phyloP scores from a whole-genome alignment of 2,888 invertebrate species.

The Parnassius glacialis region DNA sequence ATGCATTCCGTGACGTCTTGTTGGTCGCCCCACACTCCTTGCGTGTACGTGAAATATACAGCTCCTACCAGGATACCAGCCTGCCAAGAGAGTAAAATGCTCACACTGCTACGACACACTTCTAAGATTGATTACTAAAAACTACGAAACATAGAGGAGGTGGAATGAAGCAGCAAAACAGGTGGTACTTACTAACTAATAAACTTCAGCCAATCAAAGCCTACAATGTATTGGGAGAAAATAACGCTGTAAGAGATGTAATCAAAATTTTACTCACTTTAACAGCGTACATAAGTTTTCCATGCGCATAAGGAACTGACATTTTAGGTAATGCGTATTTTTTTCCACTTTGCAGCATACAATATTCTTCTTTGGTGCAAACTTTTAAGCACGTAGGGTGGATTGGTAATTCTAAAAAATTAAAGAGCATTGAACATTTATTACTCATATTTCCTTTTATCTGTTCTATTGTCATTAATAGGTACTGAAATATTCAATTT shows the following conservation, averaged over 20 bases:
- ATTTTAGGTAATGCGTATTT: slow-evolving; percentile 38
- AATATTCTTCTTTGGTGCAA: slow-evolving; percentile 64
- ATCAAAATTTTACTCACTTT: slow-evolving; percentile 55
- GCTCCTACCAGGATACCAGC: slow-evolving; percentile 70
- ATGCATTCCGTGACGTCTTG: slow-evolving; percentile 67
- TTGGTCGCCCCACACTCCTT: slow-evolving; percentile 76
- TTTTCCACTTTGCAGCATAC: slow-evolving; percentile 47
- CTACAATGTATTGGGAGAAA: slow-evolving; percentile 6
- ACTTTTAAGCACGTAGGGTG: slow-evolving; percentile 69
- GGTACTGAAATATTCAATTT: too few relatives aligned
- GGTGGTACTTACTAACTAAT: slow-evolving; percentile 14
- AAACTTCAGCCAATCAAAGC: background rate
- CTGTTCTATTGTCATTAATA: too few relatives aligned
- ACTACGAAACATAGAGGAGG: slow-evolving; percentile 55
- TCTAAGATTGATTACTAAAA: slow-evolving; percentile 49
- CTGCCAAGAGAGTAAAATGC: slow-evolving; percentile 38
- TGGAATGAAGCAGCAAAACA: slow-evolving; percentile 28
- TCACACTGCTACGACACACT: slow-evolving; percentile 20
- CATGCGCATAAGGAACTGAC: slow-evolving; percentile 55
- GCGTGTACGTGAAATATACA: slow-evolving; percentile 68
- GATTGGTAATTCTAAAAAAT: slow-evolving; percentile 54
- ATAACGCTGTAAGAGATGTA: slow-evolving; percentile 20
- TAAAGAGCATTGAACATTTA: background rate
- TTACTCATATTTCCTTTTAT: too few relatives aligned
- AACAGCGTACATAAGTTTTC: slow-evolving; percentile 64